Percentiles rank a stretch among this genome's conserved stretches.
Evolutionary conservation across 2,113 vertebrate species (phyloP).

Genomic region (Callocephalon fimbriatum): DNA sequence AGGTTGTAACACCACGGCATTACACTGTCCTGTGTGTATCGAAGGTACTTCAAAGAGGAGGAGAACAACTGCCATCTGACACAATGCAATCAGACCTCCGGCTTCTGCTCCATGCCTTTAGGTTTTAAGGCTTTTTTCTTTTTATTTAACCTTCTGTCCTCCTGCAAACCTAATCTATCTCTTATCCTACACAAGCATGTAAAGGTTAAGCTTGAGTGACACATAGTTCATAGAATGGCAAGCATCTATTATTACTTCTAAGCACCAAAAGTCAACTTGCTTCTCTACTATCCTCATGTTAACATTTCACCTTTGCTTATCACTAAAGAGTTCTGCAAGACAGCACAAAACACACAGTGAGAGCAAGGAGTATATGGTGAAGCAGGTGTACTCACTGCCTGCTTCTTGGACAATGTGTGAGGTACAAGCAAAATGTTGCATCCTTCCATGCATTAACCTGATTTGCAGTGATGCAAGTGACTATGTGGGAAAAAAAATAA

Average conservation of each 20-base stretch:
- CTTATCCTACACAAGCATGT: slow-evolving; percentile 40
- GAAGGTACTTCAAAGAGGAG: not conserved
- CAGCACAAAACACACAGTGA: not conserved
- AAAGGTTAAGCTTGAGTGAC: slow-evolving; percentile 58
- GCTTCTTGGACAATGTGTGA: not conserved
- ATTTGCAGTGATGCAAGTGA: not conserved
- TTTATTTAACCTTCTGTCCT: slow-evolving; percentile 20
- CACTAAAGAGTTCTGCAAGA: not conserved
- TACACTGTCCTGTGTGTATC: not conserved
- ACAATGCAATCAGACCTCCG: slow-evolving; percentile 47
- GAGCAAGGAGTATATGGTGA: not conserved
- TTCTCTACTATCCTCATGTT: not conserved
- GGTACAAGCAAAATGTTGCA: not conserved
- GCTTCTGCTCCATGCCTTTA: not conserved
- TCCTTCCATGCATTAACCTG: not conserved
- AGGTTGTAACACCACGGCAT: not conserved
- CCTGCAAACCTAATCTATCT: slow-evolving; percentile 31
- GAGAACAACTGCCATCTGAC: not conserved
- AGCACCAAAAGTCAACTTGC: slow-evolving; percentile 12
- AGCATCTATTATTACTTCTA: slow-evolving; percentile 41
- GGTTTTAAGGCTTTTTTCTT: slow-evolving; percentile 11
- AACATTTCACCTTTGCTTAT: slow-evolving; percentile 9
- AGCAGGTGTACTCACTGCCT: not conserved
- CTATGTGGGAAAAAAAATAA: not conserved
- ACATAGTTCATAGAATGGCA: slow-evolving; percentile 27